These are phyloP conservation scores for Thunnus albacares DNA, from an alignment of 2,797 vertebrate genomes.

Conservation along the genomic window DNA sequence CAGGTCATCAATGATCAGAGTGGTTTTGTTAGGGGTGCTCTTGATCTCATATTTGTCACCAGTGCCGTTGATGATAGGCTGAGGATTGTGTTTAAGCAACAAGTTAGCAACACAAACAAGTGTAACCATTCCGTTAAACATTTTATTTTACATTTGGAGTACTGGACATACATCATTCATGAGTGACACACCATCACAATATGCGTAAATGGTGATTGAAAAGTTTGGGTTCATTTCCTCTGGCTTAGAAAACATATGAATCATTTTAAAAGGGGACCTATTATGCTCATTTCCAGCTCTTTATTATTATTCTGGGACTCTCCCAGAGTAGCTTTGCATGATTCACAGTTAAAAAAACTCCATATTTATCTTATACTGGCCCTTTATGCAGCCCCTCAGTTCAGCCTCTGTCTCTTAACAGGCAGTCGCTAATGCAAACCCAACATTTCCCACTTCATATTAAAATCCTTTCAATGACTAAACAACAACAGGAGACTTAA, in stretches of 20 bases:
- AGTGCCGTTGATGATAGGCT: constrained; percentile 86
- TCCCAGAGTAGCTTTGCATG: too few species aligned
- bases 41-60: constrained; percentile 83
- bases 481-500: too few species aligned
- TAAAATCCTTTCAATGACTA: too few species aligned
- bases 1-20: constrained; percentile 84
- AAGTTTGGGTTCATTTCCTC: background rate
- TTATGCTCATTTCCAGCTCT: too few species aligned
- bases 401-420: too few species aligned
- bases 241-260: background rate
- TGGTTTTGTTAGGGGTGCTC: constrained; percentile 82
- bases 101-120: background rate
- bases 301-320: too few species aligned
- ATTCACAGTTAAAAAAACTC: too few species aligned
- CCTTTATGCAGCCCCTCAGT: too few species aligned
- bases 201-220: background rate
- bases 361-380: too few species aligned
- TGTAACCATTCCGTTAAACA: background rate
- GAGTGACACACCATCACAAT: background rate
- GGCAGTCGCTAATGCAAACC: too few species aligned
- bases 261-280: background rate
- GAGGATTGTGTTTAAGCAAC: background rate
- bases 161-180: background rate
- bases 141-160: background rate
- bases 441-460: too few species aligned